A percentile compares a stretch with the other conserved stretches of the same genome.
Evolutionary conservation across 1,140 invertebrate genomes (phyloP).

Genomic region (Dinothrombium tinctorium): DNA sequence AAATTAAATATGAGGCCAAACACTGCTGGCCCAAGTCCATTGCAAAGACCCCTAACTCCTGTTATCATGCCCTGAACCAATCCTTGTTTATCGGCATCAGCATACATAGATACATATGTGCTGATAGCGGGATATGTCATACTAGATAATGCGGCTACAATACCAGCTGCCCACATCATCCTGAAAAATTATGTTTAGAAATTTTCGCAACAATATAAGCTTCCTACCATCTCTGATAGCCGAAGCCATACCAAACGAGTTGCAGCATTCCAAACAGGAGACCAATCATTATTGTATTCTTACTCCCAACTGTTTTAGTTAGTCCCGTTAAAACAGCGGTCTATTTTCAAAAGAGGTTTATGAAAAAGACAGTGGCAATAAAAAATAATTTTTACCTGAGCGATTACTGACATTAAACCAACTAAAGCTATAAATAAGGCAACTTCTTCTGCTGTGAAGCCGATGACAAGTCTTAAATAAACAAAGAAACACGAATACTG

Average conservation of each 20-base stretch:
- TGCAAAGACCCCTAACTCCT: constrained; percentile 74
- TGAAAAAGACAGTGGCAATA: too few relatives aligned
- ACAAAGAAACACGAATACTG: constrained; percentile 99
- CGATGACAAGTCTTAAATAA: constrained; percentile 92
- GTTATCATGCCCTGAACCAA: constrained; percentile 97
- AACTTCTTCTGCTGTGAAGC: constrained; percentile 78
- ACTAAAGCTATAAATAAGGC: constrained; percentile 93
- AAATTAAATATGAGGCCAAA: constrained; percentile 97
- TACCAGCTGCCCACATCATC: constrained; percentile 98
- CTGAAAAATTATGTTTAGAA: constrained; percentile 28
- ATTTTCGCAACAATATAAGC: neutral
- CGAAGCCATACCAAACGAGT: constrained; percentile 88
- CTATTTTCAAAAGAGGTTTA: too few relatives aligned
- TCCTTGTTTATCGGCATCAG: constrained; percentile 85
- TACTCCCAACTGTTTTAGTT: too few relatives aligned
- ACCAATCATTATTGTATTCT: too few relatives aligned
- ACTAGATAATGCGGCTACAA: constrained; percentile 68
- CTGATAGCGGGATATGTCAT: constrained; percentile 89
- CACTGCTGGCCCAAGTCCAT: constrained; percentile 74
- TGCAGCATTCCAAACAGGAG: constrained; percentile 99
- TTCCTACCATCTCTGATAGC: constrained; percentile 47
- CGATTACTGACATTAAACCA: constrained; percentile 80
- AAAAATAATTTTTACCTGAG: too few relatives aligned
- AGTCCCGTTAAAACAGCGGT: too few relatives aligned
- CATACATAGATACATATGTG: constrained; percentile 90